phyloP scores from a whole-genome alignment of 1,140 invertebrate genomes.

The Halictus rubicundus region DNA sequence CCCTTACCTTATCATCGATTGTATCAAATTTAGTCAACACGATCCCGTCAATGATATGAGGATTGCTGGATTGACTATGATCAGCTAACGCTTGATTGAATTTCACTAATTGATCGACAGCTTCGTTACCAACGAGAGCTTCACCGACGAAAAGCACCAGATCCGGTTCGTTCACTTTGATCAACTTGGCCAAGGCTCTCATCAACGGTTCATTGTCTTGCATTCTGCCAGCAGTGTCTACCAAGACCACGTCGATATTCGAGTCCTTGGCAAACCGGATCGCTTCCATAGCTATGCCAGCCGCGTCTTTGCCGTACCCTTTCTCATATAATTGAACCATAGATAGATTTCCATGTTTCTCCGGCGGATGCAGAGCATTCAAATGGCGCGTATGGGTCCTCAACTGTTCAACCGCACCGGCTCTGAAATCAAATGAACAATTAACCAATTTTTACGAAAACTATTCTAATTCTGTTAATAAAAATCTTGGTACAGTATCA shows the following conservation, averaged over 20 bases:
- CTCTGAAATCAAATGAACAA: slow-evolving; percentile 80
- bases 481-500: too few relatives aligned
- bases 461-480: too few relatives aligned
- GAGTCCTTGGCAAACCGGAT: slow-evolving; percentile 93
- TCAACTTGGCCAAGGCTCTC: slow-evolving; percentile 96
- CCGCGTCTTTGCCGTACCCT: slow-evolving; percentile 99
- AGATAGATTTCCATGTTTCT: slow-evolving; percentile 84
- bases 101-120: slow-evolving; percentile 99
- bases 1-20: slow-evolving; percentile 96
- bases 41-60: slow-evolving; percentile 98
- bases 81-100: slow-evolving; percentile 98
- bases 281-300: slow-evolving; percentile 98
- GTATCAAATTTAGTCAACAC: slow-evolving; percentile 99
- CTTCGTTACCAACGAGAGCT: slow-evolving; percentile 99
- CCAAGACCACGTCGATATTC: slow-evolving; percentile 93
- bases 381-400: slow-evolving; percentile 96
- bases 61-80: slow-evolving; percentile 90
- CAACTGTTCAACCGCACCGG: slow-evolving; percentile 99
- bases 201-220: slow-evolving; percentile 99
- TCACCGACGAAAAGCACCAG: slow-evolving; percentile 99
- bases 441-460: background rate
- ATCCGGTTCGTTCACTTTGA: slow-evolving; percentile 95
- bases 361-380: slow-evolving; percentile 94
- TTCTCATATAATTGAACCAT: slow-evolving; percentile 99
- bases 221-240: slow-evolving; percentile 99